A percentile compares a stretch with the other conserved stretches of the same genome.
These are phyloP conservation scores for Thumatha senex DNA, from an alignment of 2,888 invertebrate species.

Conservation along the genomic window DNA sequence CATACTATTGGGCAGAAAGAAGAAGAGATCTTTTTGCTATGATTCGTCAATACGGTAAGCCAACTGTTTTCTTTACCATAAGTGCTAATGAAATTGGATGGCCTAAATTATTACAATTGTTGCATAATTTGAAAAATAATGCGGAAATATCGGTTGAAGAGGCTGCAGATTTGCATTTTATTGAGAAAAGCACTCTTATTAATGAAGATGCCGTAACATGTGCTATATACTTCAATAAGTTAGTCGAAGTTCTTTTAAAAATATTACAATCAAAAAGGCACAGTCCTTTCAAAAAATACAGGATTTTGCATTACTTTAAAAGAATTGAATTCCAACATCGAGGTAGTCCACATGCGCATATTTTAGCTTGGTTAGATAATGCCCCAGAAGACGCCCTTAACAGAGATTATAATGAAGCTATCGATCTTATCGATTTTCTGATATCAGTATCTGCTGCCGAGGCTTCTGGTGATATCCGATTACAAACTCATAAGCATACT, in stretches of 20 bases:
- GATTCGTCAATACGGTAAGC: conserved; percentile 55
- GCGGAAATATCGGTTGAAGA: conserved; percentile 32
- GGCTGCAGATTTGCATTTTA: conserved; percentile 24
- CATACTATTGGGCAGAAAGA: conserved; percentile 49
- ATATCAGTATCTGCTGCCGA: conserved; percentile 40
- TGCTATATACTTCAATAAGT: conserved; percentile 49
- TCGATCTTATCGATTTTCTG: conserved; percentile 36
- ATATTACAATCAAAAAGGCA: conserved; percentile 40
- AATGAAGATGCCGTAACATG: too few species aligned
- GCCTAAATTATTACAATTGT: conserved; percentile 41
- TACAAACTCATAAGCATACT: conserved; percentile 44
- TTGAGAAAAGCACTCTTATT: conserved; percentile 32
- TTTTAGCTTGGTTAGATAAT: conserved; percentile 40
- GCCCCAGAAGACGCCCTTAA: conserved; percentile 39
- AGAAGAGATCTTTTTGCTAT: conserved; percentile 59
- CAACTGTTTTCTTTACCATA: conserved; percentile 56
- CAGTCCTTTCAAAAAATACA: conserved; percentile 46
- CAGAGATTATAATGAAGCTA: conserved; percentile 32
- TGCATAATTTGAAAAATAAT: conserved; percentile 45
- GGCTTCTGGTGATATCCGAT: conserved; percentile 42
- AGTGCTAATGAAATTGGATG: conserved; percentile 59
- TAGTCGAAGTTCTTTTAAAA: conserved; percentile 40
- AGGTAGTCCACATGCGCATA: conserved; percentile 11
- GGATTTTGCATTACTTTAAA: conserved; percentile 33
- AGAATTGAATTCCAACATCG: conserved; percentile 5